These are phyloP conservation scores for Calcarius lapponicus DNA, from an alignment of 2,797 vertebrate species.

Conservation along the genomic window DNA sequence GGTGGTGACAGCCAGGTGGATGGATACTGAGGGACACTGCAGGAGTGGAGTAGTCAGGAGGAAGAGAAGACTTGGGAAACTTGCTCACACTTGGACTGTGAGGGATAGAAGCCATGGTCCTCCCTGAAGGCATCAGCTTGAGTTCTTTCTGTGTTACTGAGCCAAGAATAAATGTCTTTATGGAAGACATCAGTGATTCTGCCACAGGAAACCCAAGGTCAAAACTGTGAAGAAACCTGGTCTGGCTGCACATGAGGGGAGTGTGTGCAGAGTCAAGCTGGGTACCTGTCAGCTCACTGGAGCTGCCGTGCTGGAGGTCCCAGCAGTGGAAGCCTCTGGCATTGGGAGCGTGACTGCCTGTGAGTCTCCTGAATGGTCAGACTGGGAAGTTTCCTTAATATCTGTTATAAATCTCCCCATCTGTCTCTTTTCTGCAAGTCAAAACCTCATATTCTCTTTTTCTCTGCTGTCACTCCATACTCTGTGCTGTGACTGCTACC, in stretches of 20 bases:
- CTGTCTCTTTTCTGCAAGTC: neutral
- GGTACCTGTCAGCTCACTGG: rapidly evolving
- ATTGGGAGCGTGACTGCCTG: neutral
- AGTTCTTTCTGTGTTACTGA: neutral
- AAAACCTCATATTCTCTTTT: neutral
- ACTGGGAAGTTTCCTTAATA: neutral
- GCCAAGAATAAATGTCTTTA: neutral
- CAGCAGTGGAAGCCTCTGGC: neutral
- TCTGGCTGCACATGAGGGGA: neutral
- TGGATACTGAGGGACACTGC: neutral
- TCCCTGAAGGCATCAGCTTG: rapidly evolving
- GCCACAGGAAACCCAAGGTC: neutral
- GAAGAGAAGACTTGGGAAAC: neutral
- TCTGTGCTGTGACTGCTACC: neutral
- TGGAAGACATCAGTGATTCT: neutral
- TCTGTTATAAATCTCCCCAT: neutral
- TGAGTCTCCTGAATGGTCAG: neutral
- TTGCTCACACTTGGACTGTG: neutral
- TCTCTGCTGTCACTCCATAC: neutral
- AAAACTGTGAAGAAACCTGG: neutral
- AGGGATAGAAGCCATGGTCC: neutral
- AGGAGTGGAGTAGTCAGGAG: neutral
- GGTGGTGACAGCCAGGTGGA: neutral
- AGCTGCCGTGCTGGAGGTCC: neutral
- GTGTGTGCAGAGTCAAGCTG: rapidly evolving